phyloP scores from a whole-genome alignment of 1,140 invertebrate species.

The Aplysia californica region DNA sequence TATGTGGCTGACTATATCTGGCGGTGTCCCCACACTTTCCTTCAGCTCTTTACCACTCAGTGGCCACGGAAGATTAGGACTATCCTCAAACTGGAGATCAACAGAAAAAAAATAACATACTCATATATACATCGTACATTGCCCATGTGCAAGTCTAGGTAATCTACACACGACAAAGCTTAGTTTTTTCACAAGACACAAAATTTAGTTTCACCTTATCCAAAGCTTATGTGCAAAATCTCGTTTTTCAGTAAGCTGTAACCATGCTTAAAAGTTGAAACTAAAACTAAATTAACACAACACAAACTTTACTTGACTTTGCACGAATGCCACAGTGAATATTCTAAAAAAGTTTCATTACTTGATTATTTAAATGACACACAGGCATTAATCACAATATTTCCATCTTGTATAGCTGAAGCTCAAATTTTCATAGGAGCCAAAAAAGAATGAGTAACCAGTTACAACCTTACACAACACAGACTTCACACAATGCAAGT shows the following conservation, averaged over 20 bases:
- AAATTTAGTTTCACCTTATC: background rate
- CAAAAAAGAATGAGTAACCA: too few relatives aligned
- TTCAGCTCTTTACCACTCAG: constrained; percentile 8
- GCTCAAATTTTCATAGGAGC: too few relatives aligned
- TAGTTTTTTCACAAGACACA: too few relatives aligned
- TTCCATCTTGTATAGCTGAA: too few relatives aligned
- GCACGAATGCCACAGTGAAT: too few relatives aligned
- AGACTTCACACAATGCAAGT: too few relatives aligned
- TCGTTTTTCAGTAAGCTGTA: background rate
- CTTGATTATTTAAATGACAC: too few relatives aligned
- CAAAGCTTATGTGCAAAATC: background rate
- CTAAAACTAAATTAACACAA: too few relatives aligned
- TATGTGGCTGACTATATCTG: constrained; percentile 13
- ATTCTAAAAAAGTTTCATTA: too few relatives aligned
- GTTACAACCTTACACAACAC: too few relatives aligned
- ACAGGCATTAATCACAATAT: too few relatives aligned
- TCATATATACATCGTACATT: background rate
- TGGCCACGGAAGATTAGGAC: constrained; percentile 12
- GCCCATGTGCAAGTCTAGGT: background rate
- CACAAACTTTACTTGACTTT: too few relatives aligned
- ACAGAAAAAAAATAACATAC: background rate
- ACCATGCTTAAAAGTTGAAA: background rate
- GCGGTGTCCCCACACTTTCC: constrained; percentile 8
- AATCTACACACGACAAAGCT: background rate
- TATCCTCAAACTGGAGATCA: background rate